phyloP scores from a whole-genome alignment of 2,797 vertebrate species.

The Enteromius argenteus region DNA sequence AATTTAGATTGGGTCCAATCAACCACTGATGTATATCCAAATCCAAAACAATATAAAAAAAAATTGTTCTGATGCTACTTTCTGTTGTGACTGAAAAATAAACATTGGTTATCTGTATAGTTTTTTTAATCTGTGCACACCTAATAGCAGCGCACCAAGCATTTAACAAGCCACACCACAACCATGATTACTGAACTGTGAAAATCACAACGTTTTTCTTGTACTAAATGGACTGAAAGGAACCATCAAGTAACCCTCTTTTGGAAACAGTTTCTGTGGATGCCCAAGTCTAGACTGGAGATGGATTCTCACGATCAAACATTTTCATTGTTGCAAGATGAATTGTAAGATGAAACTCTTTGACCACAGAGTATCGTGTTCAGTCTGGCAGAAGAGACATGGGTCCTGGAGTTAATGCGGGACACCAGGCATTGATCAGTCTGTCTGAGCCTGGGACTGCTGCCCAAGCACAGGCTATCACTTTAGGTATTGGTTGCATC shows the following conservation, averaged over 20 bases:
- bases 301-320: slow-evolving; percentile 12
- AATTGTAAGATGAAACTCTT: slow-evolving; percentile 42
- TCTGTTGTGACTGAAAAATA: background rate
- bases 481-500: slow-evolving; percentile 59
- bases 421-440: slow-evolving; percentile 52
- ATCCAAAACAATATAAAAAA: background rate
- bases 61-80: background rate
- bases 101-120: background rate
- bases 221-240: background rate
- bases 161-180: background rate
- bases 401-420: slow-evolving; percentile 44
- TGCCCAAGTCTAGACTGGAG: slow-evolving; percentile 15
- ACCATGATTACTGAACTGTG: background rate
- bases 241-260: background rate
- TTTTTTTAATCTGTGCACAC: background rate
- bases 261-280: background rate
- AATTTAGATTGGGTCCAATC: too few species aligned
- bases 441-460: slow-evolving; percentile 53
- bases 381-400: slow-evolving; percentile 30
- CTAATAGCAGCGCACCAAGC: background rate
- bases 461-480: slow-evolving; percentile 50
- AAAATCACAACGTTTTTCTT: background rate
- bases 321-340: slow-evolving; percentile 39
- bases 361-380: slow-evolving; percentile 44
- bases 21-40: too few species aligned